Evolutionary conservation across 2,888 invertebrate species (phyloP), one percentile per base, ranked within the genome.

Genomic region (Tholera decimalis): DNA sequence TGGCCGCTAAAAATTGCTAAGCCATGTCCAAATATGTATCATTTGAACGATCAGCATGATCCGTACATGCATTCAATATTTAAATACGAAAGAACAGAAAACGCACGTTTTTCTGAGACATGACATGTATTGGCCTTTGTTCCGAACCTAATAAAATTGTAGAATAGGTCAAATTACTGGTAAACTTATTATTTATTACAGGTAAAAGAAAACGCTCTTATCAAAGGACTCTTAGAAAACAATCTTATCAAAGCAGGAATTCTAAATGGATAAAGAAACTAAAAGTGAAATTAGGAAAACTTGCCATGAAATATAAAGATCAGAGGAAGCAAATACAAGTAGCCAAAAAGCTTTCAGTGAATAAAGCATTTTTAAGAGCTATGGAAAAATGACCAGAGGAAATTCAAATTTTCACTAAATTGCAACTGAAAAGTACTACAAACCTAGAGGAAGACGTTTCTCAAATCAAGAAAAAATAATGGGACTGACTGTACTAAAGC

Each of bases 381-480:
- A 35, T 35, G 3, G 35, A 35, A n/a, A 35, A 35, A n/a, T 15
- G 13, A 35, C 15, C 35, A 4, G 35, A 35, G 5, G 35, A 35
- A 35, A 35, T 35, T 35, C 3, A 35, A 35, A 15, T n/a, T n/a
- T n/a, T n/a, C n/a, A n/a, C n/a, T n/a, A n/a, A n/a, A n/a, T n/a
- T n/a, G n/a, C n/a, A n/a, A 15, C 5, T 35, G 13, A 1, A 35
- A 13, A 5, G 15, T 15, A 35, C 5, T 35, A 13, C 35, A 35
- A 35, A 35, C 35, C 35, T 15, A 35, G 35, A 35, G 35, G 35
- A 35, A 35, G 35, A 35, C 35, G 35, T 35, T 35, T 35, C 35
- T 35, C 35, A 35, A 35, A 35, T n/a, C 35, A 35, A 35, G 35
- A 35, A n/a, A 35, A 35, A 35, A n/a, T 35, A 35, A 35, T n/a